Conservation (phyloP, 2,113 vertebrate species). For the Geothlypis trichas region DNA sequence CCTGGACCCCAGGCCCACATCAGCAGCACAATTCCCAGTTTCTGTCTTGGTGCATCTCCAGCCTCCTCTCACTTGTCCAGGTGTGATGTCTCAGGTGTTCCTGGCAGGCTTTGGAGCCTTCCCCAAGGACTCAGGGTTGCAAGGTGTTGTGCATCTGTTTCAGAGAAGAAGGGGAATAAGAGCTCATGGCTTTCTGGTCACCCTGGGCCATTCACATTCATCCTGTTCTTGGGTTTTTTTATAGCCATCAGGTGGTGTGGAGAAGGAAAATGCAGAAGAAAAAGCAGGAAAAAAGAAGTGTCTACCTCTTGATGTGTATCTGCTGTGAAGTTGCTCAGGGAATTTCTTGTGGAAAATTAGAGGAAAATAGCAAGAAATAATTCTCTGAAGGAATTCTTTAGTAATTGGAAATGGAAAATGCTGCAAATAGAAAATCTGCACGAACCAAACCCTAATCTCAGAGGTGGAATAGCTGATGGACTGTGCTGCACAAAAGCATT, state of each 20-base stretch:
- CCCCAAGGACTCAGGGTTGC: not conserved
- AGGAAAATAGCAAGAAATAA: not conserved
- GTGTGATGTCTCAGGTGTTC: not conserved
- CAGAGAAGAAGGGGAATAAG: not conserved
- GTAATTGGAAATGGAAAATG: not conserved
- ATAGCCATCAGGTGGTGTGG: not conserved
- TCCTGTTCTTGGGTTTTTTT: not conserved
- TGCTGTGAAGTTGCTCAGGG: not conserved
- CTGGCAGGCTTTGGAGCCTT: not conserved
- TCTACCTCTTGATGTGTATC: accelerated
- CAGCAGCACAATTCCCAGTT: accelerated
- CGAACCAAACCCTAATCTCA: not conserved
- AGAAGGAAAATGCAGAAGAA: not conserved
- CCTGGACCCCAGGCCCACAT: not conserved
- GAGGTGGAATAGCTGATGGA: not conserved
- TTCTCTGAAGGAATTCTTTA: not conserved
- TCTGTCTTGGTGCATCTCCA: accelerated
- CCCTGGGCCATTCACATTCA: not conserved
- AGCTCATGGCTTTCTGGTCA: not conserved
- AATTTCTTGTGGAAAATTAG: not conserved
- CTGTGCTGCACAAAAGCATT: not conserved
- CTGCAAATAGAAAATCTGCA: not conserved
- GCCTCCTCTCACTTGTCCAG: not conserved
- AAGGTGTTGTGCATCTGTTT: not conserved
- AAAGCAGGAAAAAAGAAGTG: not conserved